Evolutionary conservation across 2,797 vertebrate genomes (phyloP), one percentile per base, ranked within the genome.

Genomic region (Esox lucius): DNA sequence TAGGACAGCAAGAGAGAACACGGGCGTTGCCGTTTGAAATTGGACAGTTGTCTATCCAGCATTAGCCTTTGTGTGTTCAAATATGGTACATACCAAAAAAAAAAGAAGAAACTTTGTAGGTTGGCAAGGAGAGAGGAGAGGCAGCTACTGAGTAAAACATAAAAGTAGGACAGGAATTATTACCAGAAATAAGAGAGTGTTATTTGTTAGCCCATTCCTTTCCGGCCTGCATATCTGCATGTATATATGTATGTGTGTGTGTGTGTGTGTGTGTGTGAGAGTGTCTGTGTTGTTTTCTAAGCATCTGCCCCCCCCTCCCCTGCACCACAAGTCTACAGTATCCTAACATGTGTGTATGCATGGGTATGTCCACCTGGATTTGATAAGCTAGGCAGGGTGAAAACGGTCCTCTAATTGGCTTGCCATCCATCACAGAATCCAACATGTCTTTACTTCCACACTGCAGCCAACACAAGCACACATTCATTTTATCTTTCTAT

Each of bases 361-460:
- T 70, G 51, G 22, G 28, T 26, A 19, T 3, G 61, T 74, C 77
- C 82, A 81, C 75, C 78, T 85, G 85, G 75, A 51, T 75, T 65
- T 74, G 72, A 83, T 88, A 78, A 83, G 68, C 13, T 42, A 53
- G 39, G 65, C 7, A 22, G 19, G 70, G 71, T 74, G 77, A 80
- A 79, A 81, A 69, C 51, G 8, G 26, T 24, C 33, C 39, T 84
- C 73, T 72, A 72, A 87, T 81, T 11, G 28, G 76, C 48, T 51
- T 75, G 68, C 77, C 49, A 88, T 88, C 84, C 83, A 72, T 88
- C 78, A 80, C 71, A 73, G 71, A 80, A 80, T 77, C 56, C 62
- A 51, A 53, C 53, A 70, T 81, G 71, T 86, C 85, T 83, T 73
- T 75, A 22, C 31, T 22, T 61, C 49, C 12, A 68, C 35, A 66